Conservation (phyloP, 2,113 vertebrate species). For the Smithornis capensis region DNA sequence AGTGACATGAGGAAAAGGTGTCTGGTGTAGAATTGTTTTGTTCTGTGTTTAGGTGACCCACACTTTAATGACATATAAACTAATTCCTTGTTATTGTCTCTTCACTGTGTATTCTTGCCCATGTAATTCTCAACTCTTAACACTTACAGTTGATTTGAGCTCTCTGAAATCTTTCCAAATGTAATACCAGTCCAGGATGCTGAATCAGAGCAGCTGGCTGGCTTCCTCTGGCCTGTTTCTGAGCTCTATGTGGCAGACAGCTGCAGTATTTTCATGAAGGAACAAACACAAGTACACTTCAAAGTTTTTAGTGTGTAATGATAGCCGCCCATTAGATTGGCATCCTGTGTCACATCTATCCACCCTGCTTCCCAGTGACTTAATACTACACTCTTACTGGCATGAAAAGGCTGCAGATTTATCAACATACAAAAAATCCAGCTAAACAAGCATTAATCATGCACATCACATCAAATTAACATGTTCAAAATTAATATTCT, state of each 20-base stretch:
- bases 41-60: background rate
- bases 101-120: background rate
- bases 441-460: conserved; percentile 59
- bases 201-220: background rate
- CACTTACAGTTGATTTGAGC: background rate
- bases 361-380: background rate
- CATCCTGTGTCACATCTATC: background rate
- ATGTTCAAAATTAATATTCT: conserved; percentile 71
- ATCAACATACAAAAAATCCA: conserved; percentile 42
- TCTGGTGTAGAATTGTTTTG: background rate
- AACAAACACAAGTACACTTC: background rate
- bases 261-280: background rate
- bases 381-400: background rate
- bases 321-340: background rate
- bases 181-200: background rate
- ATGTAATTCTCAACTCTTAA: background rate
- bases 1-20: background rate
- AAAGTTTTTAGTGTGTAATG: background rate
- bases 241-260: background rate
- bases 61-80: background rate
- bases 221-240: background rate
- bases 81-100: background rate
- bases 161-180: conserved; percentile 1
- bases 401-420: conserved; percentile 32
- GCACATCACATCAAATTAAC: conserved; percentile 69